Base-by-base conservation (phyloP, 92 coral and sea anemone species). In the Scolanthus callimorphus region DNA sequence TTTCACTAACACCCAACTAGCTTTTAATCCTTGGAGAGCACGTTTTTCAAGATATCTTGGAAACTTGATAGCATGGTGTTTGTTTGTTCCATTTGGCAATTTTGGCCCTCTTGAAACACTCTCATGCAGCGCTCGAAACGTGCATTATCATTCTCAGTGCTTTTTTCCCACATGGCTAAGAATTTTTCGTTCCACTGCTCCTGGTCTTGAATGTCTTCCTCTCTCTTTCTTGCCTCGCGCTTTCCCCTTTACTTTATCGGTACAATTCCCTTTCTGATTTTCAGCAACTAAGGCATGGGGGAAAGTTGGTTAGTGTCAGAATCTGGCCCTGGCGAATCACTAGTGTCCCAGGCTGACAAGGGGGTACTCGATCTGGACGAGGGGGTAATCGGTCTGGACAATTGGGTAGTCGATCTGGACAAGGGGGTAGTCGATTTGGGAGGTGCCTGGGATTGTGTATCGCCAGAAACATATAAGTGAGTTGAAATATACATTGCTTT, bases 81-180 rank as follows among this genome's bases (percentile, higher is more conserved):
- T 20, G 83, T 68, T 60, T 77, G 77, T 20, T 39, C 55, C 76
- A 68, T 77, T 61, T 68, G 67, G 25, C 39, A 13, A 17, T 31
- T 64, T 31, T 74, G 81, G 17, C 47, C 49, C 46, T 59, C 83
- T 21, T 69, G 62, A 43, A 65, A 67, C 31, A 59, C 60, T 23
- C 51, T 50, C 53, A 61, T 31, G 23, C 43, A 59, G 23, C 55
- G 28, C 39, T 67, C 51, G 25, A 67, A 58, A 0, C 55, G 51
- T 17, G 20, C 41, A 39, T 76, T 74, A 26, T 74, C 74, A 20
- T 74, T 30, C 29, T 75, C 45, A 28, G 43, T 53, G 48, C 84
- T 53, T 52, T 62, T 60, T 65, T 60, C 60, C 84, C 77, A 77
- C 84, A 77, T 60, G n/a, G 54, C 55, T 23, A 41, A 13, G 57